A percentile compares a stretch with the other conserved stretches of the same genome.
Evolutionary conservation across 2,113 vertebrate genomes (phyloP).

Genomic region (Oceanodroma tethys): DNA sequence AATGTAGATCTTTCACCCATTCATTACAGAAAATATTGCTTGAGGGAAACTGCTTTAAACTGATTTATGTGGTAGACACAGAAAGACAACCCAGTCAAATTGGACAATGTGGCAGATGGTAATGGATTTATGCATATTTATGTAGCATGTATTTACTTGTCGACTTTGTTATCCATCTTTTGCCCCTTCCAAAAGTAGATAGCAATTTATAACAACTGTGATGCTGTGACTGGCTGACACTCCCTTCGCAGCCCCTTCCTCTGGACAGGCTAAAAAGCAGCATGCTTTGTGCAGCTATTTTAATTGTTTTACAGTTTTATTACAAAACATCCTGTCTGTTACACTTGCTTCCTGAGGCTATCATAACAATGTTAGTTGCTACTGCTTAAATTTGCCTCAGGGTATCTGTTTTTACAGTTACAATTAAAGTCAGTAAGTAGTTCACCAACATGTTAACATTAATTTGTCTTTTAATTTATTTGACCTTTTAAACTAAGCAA

Average conservation of each 20-base stretch:
- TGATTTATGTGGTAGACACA: constrained; percentile 72
- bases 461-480: constrained; percentile 77
- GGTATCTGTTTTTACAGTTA: constrained; percentile 76
- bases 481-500: constrained; percentile 74
- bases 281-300: constrained; percentile 71
- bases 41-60: constrained; percentile 68
- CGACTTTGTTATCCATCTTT: constrained; percentile 71
- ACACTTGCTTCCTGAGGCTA: constrained; percentile 72
- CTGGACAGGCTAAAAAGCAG: constrained; percentile 51
- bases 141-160: constrained; percentile 72
- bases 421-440: constrained; percentile 71
- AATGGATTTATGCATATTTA: constrained; percentile 78
- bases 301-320: constrained; percentile 80
- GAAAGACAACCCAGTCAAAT: constrained; percentile 70
- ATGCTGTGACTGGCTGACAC: constrained; percentile 46
- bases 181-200: constrained; percentile 55
- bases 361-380: constrained; percentile 71
- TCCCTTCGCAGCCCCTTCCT: constrained; percentile 49
- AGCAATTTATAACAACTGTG: constrained; percentile 64
- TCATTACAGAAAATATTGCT: constrained; percentile 66
- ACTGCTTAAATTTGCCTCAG: constrained; percentile 62
- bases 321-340: constrained; percentile 77
- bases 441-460: constrained; percentile 72
- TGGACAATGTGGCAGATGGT: constrained; percentile 72
- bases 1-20: constrained; percentile 63